phyloP scores from a whole-genome alignment of 2,797 vertebrate species.

The Pangasius djambal region DNA sequence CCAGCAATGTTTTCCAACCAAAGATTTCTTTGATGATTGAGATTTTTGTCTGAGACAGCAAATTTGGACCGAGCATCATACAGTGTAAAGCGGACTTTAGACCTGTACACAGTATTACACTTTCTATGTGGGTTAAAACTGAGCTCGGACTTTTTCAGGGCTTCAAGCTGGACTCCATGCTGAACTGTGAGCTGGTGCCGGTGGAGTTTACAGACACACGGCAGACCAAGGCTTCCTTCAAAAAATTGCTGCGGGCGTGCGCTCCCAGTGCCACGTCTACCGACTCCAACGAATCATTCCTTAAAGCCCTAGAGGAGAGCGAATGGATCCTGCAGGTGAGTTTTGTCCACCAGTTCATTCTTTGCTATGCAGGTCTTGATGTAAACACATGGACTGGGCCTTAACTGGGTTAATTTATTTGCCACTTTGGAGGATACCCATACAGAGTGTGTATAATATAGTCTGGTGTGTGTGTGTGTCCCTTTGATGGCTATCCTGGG shows the following conservation, averaged over 20 bases:
- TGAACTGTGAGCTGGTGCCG: slow-evolving; percentile 96
- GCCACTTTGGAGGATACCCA: not conserved
- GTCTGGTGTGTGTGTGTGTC: not conserved
- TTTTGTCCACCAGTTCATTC: not conserved
- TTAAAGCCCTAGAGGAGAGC: slow-evolving; percentile 91
- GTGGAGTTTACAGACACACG: slow-evolving; percentile 93
- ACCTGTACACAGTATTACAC: not conserved
- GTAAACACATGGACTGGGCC: not conserved
- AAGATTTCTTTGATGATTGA: not conserved
- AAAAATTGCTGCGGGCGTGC: slow-evolving; percentile 94
- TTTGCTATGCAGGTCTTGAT: too few species aligned
- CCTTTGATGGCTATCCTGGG: not conserved
- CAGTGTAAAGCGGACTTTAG: not conserved
- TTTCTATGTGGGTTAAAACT: not conserved
- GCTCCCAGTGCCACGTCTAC: slow-evolving; percentile 86
- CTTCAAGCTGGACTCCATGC: slow-evolving; percentile 89
- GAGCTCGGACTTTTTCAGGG: slow-evolving; percentile 73
- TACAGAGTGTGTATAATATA: not conserved
- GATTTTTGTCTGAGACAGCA: too few species aligned
- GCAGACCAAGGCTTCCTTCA: slow-evolving; percentile 93
- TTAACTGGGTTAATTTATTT: too few species aligned
- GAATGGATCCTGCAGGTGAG: slow-evolving; percentile 96
- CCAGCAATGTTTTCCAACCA: too few species aligned
- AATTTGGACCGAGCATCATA: not conserved
- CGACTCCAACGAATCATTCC: slow-evolving; percentile 88